A percentile compares a stretch with the other conserved stretches of the same genome.
phyloP scores from a whole-genome alignment of 2,113 vertebrate genomes.

The Poeciliopsis prolifica region DNA sequence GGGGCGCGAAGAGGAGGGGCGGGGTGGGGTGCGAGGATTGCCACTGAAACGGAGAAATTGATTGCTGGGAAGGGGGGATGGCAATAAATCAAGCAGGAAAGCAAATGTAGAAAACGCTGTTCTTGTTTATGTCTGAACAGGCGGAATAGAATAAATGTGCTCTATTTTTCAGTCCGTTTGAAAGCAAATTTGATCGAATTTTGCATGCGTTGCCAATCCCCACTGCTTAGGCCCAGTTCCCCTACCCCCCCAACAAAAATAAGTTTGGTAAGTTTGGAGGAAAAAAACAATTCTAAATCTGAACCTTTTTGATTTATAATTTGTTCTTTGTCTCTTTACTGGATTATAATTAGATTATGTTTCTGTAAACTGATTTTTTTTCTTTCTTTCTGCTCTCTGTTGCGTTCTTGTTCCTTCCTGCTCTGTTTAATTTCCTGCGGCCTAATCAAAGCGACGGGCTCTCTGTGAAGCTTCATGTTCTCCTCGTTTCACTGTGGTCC shows the following conservation, averaged over 20 bases:
- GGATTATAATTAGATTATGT: conserved; percentile 48
- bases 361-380: conserved; percentile 38
- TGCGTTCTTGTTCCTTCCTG: conserved; percentile 32
- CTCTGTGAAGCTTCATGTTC: too few relatives aligned
- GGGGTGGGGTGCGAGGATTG: neutral
- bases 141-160: conserved; percentile 80
- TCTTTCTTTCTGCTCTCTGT: neutral
- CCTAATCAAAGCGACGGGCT: conserved; percentile 26
- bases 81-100: conserved; percentile 80
- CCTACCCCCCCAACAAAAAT: too few relatives aligned
- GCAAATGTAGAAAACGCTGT: conserved; percentile 77
- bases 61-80: conserved; percentile 77
- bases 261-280: neutral
- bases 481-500: neutral
- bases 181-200: conserved; percentile 78
- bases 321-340: conserved; percentile 54
- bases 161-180: conserved; percentile 79
- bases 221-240: conserved; percentile 57
- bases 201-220: conserved; percentile 66
- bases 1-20: neutral
- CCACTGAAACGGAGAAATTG: conserved; percentile 74
- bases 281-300: conserved; percentile 3
- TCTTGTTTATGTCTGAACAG: conserved; percentile 81
- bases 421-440: conserved; percentile 12
- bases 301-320: conserved; percentile 59